Base-by-base conservation (phyloP, 1,140 invertebrate species). In the Ladona fulva region DNA sequence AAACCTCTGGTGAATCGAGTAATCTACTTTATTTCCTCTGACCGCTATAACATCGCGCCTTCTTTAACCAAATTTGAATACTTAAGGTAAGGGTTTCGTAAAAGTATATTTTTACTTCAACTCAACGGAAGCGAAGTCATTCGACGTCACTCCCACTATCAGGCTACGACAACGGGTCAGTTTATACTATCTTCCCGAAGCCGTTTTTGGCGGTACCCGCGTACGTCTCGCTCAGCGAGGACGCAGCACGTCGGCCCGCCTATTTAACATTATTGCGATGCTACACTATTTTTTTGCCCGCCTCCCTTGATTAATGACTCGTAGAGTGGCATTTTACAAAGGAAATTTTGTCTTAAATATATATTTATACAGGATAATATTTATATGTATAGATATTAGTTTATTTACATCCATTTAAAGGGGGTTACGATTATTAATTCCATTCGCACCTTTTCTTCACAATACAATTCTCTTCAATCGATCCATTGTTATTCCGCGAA, bases 281-380 rank as follows among this genome's bases (percentile, higher is more conserved):
- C 75, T 76, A 76, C 75, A 76, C 75, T 76, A 76, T 76, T 37
- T 76, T 25, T 76, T 76, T 76, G 25, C 42, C 75, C 42, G 75
- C 75, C 42, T 76, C 25, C 25, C 22, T 29, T 25, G 22, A n/a
- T 42, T 37, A n/a, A n/a, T 76, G 10, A 37, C 24, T 75, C 16
- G 52, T 66, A 66, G 52, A 66, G 52, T 66, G 52, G 52, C 52
- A 66, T 66, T 66, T 66, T 66, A 12, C 52, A 66, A 66, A 66
- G 5, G 12, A 19, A 66, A n/a, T 76, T n/a, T 76, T 76, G 8
- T 37, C 25, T 37, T 76, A 76, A 37, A 76, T 76, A 76, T 75
- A 25, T 76, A 76, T 76, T 24, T 76, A 76, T 76, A 76, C 25
- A 76, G 8, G 29, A 37, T 37, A 66, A 3, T 66, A 66, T 66